Evolutionary conservation across 2,888 invertebrate genomes (phyloP).

Genomic region (Osmoderma eremita): DNA sequence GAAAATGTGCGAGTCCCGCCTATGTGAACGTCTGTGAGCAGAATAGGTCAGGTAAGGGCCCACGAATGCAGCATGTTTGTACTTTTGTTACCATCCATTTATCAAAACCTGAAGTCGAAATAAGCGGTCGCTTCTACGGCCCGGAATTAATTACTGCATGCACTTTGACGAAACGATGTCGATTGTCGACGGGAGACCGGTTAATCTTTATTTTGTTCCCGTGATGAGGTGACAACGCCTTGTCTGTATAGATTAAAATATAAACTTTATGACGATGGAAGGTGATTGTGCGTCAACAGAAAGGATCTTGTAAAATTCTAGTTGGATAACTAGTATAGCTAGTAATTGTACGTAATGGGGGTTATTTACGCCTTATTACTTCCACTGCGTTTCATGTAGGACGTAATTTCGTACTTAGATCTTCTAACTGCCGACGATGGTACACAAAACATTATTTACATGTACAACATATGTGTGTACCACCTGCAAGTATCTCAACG

Average conservation of each 20-base stretch:
- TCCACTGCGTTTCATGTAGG: too few species aligned
- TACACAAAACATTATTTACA: not conserved
- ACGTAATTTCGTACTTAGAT: too few species aligned
- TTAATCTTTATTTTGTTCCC: not conserved
- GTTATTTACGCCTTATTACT: too few species aligned
- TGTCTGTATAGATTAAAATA: not conserved
- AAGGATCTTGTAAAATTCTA: not conserved
- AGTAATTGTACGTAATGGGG: too few species aligned
- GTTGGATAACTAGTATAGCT: too few species aligned
- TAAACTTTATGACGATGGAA: not conserved
- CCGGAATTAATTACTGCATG: not conserved
- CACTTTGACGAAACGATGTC: not conserved
- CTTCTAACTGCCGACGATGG: not conserved
- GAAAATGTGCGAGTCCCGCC: constrained; percentile 20
- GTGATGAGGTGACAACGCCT: not conserved
- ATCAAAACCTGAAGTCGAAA: not conserved
- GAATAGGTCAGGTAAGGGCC: constrained; percentile 29
- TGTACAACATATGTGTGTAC: not conserved
- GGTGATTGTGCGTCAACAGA: not conserved
- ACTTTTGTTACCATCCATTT: not conserved
- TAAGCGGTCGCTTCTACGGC: not conserved
- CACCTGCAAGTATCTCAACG: constrained; percentile 6
- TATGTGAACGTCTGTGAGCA: constrained; percentile 16
- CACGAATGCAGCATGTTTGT: not conserved
- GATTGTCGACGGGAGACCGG: not conserved